Base-by-base conservation (phyloP, 1,140 invertebrate species). In the Pseudomyrmex pallidus region DNA sequence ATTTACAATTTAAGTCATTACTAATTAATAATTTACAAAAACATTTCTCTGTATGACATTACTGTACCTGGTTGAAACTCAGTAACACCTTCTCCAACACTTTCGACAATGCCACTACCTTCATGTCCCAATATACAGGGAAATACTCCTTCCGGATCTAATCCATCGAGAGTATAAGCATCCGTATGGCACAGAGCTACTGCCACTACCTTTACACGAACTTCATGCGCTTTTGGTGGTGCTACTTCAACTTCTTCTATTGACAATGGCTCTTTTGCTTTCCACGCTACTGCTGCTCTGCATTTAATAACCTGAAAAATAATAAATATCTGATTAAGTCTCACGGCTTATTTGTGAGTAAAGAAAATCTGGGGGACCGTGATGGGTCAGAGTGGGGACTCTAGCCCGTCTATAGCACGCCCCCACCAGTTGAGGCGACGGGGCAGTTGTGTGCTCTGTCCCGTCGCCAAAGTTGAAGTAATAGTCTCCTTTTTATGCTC, bases 141-240 rank as follows among this genome's bases (percentile, higher is more conserved):
- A 92, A 99, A 99, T 15, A 97, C 94, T 13, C 99, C 99, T 95
- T 99, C 99, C 0, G 98, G 97, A 94, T 99, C 99, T 85, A 96
- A 95, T 13, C 99, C 99, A 88, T 96, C 96, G 17, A 99, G 93
- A 17, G 99, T 99, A 91, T 99, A 99, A 3, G 98, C 96, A 95
- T 99, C 99, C 0, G 99, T 99, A 91, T 99, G 99, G 92, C 99
- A 99, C n/a, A 99, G 96, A 61, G 98, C 99, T 74, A 98, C 98
- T 35, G 97, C 96, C 5, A 96, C 90, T 67, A 99, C 96, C 94
- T 98, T 96, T 12, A 98, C 95, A 72, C 97, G 95, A n/a, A 97
- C 96, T 96, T 98, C 97, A 88, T 97, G 96, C 2, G 96, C 96
- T 94, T 97, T 98, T 5, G 99, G 99, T 66, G 99, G 98, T n/a